These are phyloP conservation scores for Tolypeutes matacus DNA, from an alignment of 2,797 vertebrate species.

Conservation along the genomic window DNA sequence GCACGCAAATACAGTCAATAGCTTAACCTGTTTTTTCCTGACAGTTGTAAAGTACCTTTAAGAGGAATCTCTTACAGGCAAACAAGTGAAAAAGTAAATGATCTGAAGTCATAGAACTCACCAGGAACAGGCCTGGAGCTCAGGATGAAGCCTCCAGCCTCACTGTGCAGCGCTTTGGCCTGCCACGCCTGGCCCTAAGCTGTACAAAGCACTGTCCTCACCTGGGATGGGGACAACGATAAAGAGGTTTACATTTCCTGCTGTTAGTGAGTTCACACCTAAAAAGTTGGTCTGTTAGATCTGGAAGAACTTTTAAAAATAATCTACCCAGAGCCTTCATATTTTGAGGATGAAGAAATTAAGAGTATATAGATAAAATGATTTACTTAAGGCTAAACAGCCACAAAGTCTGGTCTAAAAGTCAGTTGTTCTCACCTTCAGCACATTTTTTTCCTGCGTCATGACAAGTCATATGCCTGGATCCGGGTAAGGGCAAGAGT, in stretches of 20 bases:
- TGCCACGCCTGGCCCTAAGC: neutral
- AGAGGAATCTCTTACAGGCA: slow-evolving; percentile 10
- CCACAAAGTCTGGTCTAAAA: neutral
- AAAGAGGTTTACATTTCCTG: neutral
- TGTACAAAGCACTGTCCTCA: neutral
- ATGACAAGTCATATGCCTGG: neutral
- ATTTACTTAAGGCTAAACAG: neutral
- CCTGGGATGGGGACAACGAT: neutral
- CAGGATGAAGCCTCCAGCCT: neutral
- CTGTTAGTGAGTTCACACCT: neutral
- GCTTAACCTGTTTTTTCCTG: neutral
- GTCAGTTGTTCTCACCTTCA: neutral
- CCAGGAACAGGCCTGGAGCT: neutral
- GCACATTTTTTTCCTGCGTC: neutral
- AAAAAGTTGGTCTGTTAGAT: slow-evolving; percentile 1
- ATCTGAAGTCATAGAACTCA: neutral
- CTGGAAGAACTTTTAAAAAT: neutral
- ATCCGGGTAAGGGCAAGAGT: neutral
- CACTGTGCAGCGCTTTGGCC: neutral
- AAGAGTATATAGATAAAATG: neutral
- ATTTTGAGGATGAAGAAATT: slow-evolving; percentile 32
- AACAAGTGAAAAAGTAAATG: neutral
- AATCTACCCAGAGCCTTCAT: neutral
- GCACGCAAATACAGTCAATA: slow-evolving; percentile 25
- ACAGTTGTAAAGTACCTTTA: neutral